Conservation (phyloP, 2,113 vertebrate species). For the Centropristis striata region DNA sequence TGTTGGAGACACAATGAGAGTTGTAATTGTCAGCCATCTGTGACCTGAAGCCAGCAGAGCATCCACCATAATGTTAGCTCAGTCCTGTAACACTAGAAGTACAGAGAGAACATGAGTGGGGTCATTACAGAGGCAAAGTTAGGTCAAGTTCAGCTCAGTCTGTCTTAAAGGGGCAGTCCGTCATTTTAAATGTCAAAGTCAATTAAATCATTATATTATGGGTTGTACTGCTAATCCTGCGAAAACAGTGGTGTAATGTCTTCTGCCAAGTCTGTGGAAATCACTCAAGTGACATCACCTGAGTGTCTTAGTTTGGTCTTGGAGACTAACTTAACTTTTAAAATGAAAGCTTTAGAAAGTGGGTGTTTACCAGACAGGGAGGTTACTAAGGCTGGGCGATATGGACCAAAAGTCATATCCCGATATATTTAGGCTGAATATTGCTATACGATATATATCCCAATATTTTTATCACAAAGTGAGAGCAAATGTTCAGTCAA, state of each 20-base stretch:
- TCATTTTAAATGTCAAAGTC: conserved; percentile 21
- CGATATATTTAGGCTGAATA: no score
- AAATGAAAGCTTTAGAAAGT: not conserved
- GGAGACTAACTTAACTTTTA: not conserved
- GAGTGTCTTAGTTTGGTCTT: not conserved
- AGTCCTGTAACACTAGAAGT: conserved; percentile 44
- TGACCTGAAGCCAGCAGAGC: conserved; percentile 60
- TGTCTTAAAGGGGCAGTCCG: not conserved
- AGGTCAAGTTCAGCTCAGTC: conserved; percentile 47
- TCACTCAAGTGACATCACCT: not conserved
- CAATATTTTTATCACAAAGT: no score
- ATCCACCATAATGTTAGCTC: conserved; percentile 42
- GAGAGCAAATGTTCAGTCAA: no score
- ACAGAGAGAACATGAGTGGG: conserved; percentile 41
- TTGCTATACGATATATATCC: no score
- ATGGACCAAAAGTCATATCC: no score
- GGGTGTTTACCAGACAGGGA: not conserved
- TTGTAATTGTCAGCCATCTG: conserved; percentile 69
- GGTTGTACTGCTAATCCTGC: not conserved
- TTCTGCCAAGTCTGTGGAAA: not conserved
- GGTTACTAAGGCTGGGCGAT: no score
- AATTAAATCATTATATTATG: not conserved
- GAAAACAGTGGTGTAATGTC: conserved; percentile 5
- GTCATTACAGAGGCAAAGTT: conserved; percentile 44
- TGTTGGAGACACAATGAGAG: conserved; percentile 67